These are phyloP conservation scores for Ptychobarbus kaznakovi DNA, from an alignment of 2,797 vertebrate species.

Conservation along the genomic window DNA sequence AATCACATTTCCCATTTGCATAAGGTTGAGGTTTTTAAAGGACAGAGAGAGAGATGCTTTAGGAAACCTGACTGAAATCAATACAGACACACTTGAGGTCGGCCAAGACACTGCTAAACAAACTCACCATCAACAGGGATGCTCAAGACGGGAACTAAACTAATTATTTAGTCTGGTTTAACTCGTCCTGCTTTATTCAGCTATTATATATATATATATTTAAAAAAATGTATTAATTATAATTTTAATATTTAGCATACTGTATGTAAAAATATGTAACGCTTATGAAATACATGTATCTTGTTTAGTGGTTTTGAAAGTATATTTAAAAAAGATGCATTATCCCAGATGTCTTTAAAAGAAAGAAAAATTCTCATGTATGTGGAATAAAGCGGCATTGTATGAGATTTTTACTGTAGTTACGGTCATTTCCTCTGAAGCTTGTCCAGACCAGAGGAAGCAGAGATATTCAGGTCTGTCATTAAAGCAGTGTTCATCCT, in stretches of 20 bases:
- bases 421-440: conserved; percentile 17
- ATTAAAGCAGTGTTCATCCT: conserved; percentile 33
- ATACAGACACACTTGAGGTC: neutral
- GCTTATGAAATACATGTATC: neutral
- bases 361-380: neutral
- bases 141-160: neutral
- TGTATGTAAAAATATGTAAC: neutral
- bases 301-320: neutral
- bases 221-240: too few species aligned
- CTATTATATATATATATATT: neutral
- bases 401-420: neutral
- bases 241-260: neutral
- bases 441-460: conserved; percentile 28
- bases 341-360: neutral
- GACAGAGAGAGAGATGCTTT: conserved; percentile 17
- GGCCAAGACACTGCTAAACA: neutral
- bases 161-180: neutral
- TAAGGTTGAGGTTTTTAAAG: conserved; percentile 28
- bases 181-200: neutral
- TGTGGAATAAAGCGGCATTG: neutral
- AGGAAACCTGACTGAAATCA: conserved; percentile 37
- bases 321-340: neutral
- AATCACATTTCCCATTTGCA: conserved; percentile 41
- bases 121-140: neutral
- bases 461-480: conserved; percentile 32